Conservation (phyloP, 1,140 invertebrate species). For the Platorchestia sp. region DNA sequence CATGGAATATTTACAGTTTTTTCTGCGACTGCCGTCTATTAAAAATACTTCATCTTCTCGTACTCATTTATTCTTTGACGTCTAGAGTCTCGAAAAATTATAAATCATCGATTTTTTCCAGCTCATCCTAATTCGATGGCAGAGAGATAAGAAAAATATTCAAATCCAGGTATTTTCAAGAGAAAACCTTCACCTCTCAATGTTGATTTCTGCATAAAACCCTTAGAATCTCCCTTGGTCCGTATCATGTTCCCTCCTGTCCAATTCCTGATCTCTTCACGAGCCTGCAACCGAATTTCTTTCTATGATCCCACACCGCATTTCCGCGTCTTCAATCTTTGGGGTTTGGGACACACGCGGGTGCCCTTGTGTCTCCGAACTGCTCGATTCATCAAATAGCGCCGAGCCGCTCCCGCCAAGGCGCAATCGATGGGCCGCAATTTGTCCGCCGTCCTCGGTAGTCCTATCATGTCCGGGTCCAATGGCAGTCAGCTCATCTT, state of each 20-base stretch:
- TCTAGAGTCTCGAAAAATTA: too few relatives aligned
- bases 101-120: background rate
- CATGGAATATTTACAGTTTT: too few relatives aligned
- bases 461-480: conserved; percentile 4
- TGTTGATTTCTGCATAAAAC: background rate
- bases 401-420: background rate
- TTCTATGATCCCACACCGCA: background rate
- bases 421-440: background rate
- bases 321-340: background rate
- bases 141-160: background rate
- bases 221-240: background rate
- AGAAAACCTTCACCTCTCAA: too few relatives aligned
- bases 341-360: background rate
- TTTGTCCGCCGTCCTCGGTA: background rate
- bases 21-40: too few relatives aligned
- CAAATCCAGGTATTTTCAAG: background rate
- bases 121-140: background rate
- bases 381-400: background rate
- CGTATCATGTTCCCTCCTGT: background rate
- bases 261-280: background rate
- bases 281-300: background rate
- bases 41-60: too few relatives aligned
- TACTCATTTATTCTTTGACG: too few relatives aligned
- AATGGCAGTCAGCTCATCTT: background rate
- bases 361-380: background rate